These are phyloP conservation scores for Numenius phaeopus DNA, from an alignment of 2,797 vertebrate genomes.

Conservation along the genomic window DNA sequence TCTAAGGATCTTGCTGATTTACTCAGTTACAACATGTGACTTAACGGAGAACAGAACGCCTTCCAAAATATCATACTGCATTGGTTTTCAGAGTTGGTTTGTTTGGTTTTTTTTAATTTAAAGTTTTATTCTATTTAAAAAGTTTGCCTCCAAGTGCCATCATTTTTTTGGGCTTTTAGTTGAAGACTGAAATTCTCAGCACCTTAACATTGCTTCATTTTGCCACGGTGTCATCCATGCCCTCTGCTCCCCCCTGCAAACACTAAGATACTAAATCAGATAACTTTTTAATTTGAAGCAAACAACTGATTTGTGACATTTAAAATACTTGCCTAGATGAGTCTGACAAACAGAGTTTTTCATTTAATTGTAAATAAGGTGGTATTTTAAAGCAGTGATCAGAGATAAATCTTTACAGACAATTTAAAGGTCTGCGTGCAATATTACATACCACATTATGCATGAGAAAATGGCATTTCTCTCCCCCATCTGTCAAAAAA, in stretches of 20 bases:
- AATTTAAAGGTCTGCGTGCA: conserved; percentile 21
- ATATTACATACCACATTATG: not conserved
- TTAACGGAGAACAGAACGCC: not conserved
- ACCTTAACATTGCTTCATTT: not conserved
- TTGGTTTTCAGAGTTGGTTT: not conserved
- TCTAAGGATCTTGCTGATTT: not conserved
- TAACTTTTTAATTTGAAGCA: not conserved
- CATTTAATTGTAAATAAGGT: conserved; percentile 75
- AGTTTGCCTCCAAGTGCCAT: not conserved
- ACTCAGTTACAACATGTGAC: not conserved
- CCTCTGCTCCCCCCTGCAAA: not conserved
- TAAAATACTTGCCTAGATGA: conserved; percentile 42
- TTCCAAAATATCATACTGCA: not conserved
- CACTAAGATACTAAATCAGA: not conserved
- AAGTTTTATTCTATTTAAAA: not conserved
- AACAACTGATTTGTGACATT: conserved; percentile 29
- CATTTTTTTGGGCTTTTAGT: not conserved
- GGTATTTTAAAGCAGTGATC: conserved; percentile 51
- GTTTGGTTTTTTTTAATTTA: not conserved
- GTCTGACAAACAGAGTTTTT: conserved; percentile 36
- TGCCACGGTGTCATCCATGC: rapidly evolving
- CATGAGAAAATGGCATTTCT: conserved; percentile 28
- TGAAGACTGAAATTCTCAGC: not conserved
- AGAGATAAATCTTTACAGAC: conserved; percentile 49
- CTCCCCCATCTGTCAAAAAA: conserved; percentile 28